Conservation (phyloP, 1,140 invertebrate species). For the Bombus impatiens region DNA sequence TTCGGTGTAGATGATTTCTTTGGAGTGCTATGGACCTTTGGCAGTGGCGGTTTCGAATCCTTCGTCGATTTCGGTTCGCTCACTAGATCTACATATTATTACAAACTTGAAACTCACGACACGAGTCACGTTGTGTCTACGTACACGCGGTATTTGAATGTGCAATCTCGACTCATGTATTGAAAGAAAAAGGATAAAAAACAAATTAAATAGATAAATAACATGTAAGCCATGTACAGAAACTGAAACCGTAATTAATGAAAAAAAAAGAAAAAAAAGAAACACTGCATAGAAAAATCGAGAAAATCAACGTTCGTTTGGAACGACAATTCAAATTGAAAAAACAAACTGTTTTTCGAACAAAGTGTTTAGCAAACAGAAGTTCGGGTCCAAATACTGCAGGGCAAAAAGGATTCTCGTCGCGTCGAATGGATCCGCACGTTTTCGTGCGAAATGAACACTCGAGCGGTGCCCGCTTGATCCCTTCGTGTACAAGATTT, state of each 20-base stretch:
- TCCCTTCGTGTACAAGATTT: background rate
- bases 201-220: background rate
- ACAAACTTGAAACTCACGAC: background rate
- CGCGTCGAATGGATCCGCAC: slow-evolving; percentile 1
- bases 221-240: background rate
- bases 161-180: slow-evolving; percentile 75
- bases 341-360: background rate
- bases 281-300: background rate
- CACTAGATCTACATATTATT: slow-evolving; percentile 67
- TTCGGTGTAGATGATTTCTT: slow-evolving; percentile 79
- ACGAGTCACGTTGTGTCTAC: background rate
- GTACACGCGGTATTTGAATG: slow-evolving; percentile 74
- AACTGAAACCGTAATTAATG: slow-evolving; percentile 27
- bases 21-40: slow-evolving; percentile 81
- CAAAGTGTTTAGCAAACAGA: background rate
- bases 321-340: background rate
- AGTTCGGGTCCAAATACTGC: background rate
- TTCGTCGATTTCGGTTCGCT: slow-evolving; percentile 76
- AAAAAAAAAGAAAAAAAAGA: slow-evolving; percentile 18
- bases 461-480: background rate
- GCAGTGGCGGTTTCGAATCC: slow-evolving; percentile 82
- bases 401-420: background rate
- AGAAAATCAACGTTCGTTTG: slow-evolving; percentile 7
- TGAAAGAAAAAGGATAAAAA: slow-evolving; percentile 54
- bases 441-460: background rate